Evolutionary conservation across 2,797 vertebrate species (phyloP).

Genomic region (Otolemur crassicaudatus): DNA sequence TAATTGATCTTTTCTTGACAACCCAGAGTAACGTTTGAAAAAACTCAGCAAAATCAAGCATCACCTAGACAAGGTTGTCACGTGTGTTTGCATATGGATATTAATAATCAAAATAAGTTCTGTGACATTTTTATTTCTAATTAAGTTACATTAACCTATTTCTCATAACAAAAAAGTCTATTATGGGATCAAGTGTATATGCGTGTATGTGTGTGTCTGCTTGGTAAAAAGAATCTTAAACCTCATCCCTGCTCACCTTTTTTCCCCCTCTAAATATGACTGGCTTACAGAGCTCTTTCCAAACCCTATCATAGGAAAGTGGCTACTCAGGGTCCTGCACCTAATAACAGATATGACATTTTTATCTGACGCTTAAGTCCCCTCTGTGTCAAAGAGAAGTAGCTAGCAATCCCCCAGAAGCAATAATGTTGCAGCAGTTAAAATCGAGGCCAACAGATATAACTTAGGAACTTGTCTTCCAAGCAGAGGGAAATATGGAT

Average conservation of each 20-base stretch:
- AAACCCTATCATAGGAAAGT: not conserved
- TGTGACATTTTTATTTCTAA: not conserved
- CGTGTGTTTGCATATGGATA: not conserved
- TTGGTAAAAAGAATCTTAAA: not conserved
- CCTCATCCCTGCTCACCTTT: not conserved
- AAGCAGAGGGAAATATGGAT: slow-evolving; percentile 46
- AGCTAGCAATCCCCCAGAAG: not conserved
- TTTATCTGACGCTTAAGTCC: not conserved
- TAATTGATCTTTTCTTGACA: not conserved
- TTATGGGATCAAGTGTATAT: not conserved
- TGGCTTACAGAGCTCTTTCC: not conserved
- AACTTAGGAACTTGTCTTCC: slow-evolving; percentile 18
- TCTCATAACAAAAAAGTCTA: not conserved
- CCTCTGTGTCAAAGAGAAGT: not conserved
- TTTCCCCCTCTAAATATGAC: not conserved
- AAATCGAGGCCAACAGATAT: not conserved
- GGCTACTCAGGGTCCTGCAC: not conserved
- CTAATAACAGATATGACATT: not conserved
- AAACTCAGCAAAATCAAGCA: not conserved
- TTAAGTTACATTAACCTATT: not conserved
- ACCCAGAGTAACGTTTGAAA: not conserved
- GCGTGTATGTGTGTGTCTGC: not conserved
- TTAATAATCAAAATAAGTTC: not conserved
- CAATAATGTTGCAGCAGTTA: not conserved
- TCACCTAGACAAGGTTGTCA: not conserved